Conservation (phyloP, 2,888 invertebrate species). For the Drosophila infuscata region DNA sequence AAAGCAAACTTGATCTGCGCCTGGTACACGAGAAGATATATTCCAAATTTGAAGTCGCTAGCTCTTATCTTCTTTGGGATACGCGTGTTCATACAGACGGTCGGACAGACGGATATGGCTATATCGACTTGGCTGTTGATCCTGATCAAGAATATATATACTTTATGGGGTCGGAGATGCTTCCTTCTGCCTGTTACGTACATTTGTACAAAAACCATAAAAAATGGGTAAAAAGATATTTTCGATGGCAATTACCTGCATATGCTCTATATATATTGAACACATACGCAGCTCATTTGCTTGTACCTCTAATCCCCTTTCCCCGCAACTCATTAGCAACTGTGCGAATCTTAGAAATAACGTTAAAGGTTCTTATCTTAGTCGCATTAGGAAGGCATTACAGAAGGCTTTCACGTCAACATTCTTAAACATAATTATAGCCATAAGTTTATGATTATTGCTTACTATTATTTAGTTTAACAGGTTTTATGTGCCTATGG, state of each 20-base stretch:
- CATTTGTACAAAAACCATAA: too few relatives aligned
- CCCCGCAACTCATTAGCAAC: not conserved
- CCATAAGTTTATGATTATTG: not conserved
- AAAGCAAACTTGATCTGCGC: too few relatives aligned
- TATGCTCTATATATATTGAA: slow-evolving; percentile 1
- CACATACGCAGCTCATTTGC: not conserved
- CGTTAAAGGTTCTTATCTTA: not conserved
- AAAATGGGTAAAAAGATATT: too few relatives aligned
- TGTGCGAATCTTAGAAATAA: not conserved
- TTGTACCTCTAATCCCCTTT: not conserved
- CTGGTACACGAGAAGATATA: too few relatives aligned
- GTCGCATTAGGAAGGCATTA: not conserved
- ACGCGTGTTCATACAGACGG: too few relatives aligned
- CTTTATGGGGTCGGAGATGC: too few relatives aligned
- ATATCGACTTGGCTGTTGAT: too few relatives aligned
- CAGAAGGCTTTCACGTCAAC: not conserved
- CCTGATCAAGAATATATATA: too few relatives aligned
- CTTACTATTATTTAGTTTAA: not conserved
- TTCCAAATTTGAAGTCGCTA: too few relatives aligned
- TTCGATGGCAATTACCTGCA: slow-evolving; percentile 46
- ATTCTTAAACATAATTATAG: not conserved
- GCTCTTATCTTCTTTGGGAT: too few relatives aligned
- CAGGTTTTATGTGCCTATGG: not conserved
- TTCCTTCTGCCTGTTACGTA: too few relatives aligned
- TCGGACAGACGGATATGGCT: too few relatives aligned